These are phyloP conservation scores for Capitella teleta DNA, from an alignment of 1,140 invertebrate species.

Conservation along the genomic window DNA sequence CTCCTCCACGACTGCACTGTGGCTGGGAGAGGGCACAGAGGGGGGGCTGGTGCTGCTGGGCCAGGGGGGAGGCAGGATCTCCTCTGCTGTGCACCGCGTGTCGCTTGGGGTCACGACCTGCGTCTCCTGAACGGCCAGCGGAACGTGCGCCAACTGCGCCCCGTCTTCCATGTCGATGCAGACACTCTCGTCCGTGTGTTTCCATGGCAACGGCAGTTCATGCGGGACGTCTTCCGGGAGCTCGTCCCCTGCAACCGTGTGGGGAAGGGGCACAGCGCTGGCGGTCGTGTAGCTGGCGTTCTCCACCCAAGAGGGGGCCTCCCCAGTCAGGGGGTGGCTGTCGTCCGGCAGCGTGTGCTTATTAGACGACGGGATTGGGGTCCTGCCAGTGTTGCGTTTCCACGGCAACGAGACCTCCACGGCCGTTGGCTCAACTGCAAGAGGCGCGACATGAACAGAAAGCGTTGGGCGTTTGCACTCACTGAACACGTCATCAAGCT, in stretches of 20 bases:
- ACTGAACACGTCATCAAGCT: no score
- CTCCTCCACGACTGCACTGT: background rate
- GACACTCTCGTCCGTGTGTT: background rate
- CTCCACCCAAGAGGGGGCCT: slow-evolving; percentile 33
- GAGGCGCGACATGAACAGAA: no score
- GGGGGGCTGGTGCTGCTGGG: background rate
- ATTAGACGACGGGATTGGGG: slow-evolving; percentile 18
- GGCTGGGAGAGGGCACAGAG: slow-evolving; percentile 2
- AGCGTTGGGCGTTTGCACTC: no score
- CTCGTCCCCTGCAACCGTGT: background rate
- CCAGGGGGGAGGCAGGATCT: background rate
- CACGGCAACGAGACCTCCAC: slow-evolving; percentile 31
- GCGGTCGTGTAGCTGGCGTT: slow-evolving; percentile 25
- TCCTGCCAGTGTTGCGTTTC: slow-evolving; percentile 20
- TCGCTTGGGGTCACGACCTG: background rate
- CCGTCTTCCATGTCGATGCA: background rate
- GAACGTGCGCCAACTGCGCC: background rate
- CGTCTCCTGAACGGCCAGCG: background rate
- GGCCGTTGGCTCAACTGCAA: slow-evolving; percentile 14
- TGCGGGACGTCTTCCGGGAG: no score
- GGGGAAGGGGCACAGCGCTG: background rate
- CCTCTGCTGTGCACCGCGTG: no score
- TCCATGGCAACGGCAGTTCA: background rate
- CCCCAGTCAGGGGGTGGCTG: slow-evolving; percentile 23
- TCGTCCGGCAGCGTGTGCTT: slow-evolving; percentile 23